These are phyloP conservation scores for Mormyrus hasselquistii DNA, from an alignment of 2,797 vertebrate species.

Conservation along the genomic window DNA sequence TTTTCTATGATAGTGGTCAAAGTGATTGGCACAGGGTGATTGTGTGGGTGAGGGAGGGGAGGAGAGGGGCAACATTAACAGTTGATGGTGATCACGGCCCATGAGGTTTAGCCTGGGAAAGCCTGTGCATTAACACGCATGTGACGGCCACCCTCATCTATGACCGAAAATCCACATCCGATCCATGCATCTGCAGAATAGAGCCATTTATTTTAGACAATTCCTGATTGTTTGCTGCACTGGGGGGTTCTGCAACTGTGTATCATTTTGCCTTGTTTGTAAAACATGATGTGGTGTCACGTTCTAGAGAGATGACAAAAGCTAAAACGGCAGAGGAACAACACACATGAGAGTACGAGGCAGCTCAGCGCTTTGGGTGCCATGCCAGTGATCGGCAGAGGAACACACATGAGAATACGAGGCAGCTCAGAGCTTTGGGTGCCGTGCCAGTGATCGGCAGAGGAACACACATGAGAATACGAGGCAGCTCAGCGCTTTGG, in stretches of 20 bases:
- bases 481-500: background rate
- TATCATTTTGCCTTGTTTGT: background rate
- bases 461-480: background rate
- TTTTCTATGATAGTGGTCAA: too few species aligned
- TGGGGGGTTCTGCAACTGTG: background rate
- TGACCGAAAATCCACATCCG: background rate
- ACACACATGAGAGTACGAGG: background rate
- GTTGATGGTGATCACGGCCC: too few species aligned
- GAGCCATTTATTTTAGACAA: background rate
- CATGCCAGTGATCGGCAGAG: background rate
- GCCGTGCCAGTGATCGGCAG: background rate
- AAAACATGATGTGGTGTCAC: background rate
- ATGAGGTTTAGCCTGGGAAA: too few species aligned
- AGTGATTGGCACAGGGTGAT: too few species aligned
- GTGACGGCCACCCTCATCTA: background rate
- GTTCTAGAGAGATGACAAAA: background rate
- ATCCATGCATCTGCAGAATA: background rate
- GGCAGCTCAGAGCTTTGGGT: background rate
- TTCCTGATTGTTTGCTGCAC: background rate
- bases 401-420: background rate
- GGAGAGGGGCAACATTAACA: too few species aligned
- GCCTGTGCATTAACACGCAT: too few species aligned
- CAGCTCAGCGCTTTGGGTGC: background rate
- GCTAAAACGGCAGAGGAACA: background rate
- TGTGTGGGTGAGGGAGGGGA: too few species aligned